A percentile compares a stretch with the other conserved stretches of the same genome.
These are phyloP conservation scores for Diogma glabrata DNA, from an alignment of 2,888 invertebrate genomes.

Conservation along the genomic window DNA sequence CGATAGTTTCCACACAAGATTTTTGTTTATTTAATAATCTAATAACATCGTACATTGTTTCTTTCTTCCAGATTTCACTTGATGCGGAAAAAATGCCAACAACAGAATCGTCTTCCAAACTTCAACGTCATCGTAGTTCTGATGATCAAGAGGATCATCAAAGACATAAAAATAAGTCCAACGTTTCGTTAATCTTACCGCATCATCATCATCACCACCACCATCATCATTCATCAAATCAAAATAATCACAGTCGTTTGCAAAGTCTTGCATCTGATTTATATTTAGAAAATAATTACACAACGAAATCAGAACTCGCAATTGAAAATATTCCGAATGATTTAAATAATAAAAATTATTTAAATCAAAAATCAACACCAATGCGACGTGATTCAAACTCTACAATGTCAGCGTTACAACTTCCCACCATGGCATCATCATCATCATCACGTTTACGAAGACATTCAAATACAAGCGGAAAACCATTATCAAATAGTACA, in stretches of 20 bases:
- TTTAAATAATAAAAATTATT: constrained; percentile 13
- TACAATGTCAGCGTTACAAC: constrained; percentile 49
- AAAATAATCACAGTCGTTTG: constrained; percentile 15
- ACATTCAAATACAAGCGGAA: constrained; percentile 39
- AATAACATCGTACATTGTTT: too few species aligned
- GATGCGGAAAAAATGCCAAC: constrained; percentile 15
- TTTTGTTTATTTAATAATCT: too few species aligned
- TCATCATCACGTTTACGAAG: constrained; percentile 23
- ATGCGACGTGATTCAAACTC: constrained; percentile 49
- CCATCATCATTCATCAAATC: constrained; percentile 11
- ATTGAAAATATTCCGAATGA: constrained; percentile 30
- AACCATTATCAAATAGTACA: constrained; percentile 22
- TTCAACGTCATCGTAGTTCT: constrained; percentile 35
- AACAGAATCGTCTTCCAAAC: constrained; percentile 22
- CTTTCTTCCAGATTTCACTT: constrained; percentile 15
- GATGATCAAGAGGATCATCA: constrained; percentile 32
- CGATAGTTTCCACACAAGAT: too few species aligned
- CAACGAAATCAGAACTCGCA: constrained; percentile 35
- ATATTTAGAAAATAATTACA: constrained; percentile 34
- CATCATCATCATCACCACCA: constrained; percentile 20
- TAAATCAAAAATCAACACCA: constrained; percentile 29
- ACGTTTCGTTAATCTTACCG: constrained; percentile 3
- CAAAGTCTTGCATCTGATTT: constrained; percentile 27
- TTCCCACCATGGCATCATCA: constrained; percentile 33
- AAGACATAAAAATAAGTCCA: constrained; percentile 10